A percentile compares a stretch with the other conserved stretches of the same genome.
These are phyloP conservation scores for Podarcis siculus DNA, from an alignment of 2,797 vertebrate species.

Conservation along the genomic window DNA sequence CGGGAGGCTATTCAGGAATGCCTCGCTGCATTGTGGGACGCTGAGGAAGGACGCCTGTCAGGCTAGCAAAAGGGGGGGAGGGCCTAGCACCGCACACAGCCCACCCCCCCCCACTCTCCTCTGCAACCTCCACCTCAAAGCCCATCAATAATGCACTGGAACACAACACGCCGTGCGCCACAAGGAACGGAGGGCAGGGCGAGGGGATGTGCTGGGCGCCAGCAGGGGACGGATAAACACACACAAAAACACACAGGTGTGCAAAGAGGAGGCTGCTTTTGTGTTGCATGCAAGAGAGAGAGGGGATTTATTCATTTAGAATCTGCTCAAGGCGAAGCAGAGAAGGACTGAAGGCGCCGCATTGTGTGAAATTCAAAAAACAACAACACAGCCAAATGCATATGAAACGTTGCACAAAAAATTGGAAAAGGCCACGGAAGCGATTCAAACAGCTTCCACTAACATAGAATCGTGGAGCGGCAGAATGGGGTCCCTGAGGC, in stretches of 20 bases:
- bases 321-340: not conserved
- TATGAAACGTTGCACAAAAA: not conserved
- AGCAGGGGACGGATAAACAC: not conserved
- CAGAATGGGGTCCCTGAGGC: too few species aligned
- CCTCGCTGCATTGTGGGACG: constrained; percentile 34
- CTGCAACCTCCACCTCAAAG: not conserved
- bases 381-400: not conserved
- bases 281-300: too few species aligned
- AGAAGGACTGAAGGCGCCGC: not conserved
- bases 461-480: too few species aligned
- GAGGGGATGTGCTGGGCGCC: not conserved
- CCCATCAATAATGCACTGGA: constrained; percentile 33
- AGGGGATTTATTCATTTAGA: not conserved
- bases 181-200: not conserved
- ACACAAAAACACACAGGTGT: too few species aligned
- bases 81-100: not conserved
- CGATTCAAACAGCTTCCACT: too few species aligned
- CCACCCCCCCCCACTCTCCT: not conserved
- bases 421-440: too few species aligned
- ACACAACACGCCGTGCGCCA: not conserved
- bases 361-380: not conserved
- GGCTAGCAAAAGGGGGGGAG: not conserved
- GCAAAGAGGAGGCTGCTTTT: too few species aligned
- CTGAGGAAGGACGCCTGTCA: not conserved
- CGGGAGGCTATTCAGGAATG: constrained; percentile 19